Base-by-base conservation (phyloP, 2,113 vertebrate species). In the Myxocyprinus asiaticus region DNA sequence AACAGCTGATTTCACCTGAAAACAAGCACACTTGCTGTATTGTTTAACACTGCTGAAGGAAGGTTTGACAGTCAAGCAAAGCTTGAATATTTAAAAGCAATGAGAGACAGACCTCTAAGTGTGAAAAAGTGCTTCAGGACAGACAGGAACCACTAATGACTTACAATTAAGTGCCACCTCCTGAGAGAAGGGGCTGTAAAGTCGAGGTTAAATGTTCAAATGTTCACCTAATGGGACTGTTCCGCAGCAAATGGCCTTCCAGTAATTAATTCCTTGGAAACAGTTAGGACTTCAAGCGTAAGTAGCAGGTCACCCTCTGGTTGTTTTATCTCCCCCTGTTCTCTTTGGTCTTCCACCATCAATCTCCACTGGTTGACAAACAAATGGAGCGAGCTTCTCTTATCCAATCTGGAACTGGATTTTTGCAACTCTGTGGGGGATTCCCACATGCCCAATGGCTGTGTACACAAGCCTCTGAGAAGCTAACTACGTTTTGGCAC, bases 161-260 rank as follows among this genome's bases (percentile, higher is more conserved):
- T 44, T 44, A 55, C 22, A 12, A 77, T 77, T 71, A 22, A 43
- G 47, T 82, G 86, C 12, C 22, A 33, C 22, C 22, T 33, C 14
- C 44, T 65, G 42, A 69, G 72, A 67, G 48, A 67, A 33, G 22
- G 22, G 22, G 22, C 22, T 33, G 22, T 33, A 33, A 33, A 48
- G 82, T 81, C 80, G 79, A 81, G 66, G 66, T 80, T 89, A 90
- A 83, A 85, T 78, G 70, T 82, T 80, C 79, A 43, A 83, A 87
- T 67, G 61, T 82, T 77, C 79, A 43, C 79, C 74, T 79, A 80
- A 87, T 87, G 79, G 71, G 82, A 44, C 74, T 65, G 2, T 73
- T 75, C 74, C 76, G 11, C 67, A 72, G 67, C 53, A 75, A 73
- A 81, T 79, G 80, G 82, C 64, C 80, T 69, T 69, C 73, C 17